Percentiles rank a stretch among this genome's conserved stretches.
phyloP scores from a whole-genome alignment of 2,888 invertebrate genomes.

The Polymixis lichenea region DNA sequence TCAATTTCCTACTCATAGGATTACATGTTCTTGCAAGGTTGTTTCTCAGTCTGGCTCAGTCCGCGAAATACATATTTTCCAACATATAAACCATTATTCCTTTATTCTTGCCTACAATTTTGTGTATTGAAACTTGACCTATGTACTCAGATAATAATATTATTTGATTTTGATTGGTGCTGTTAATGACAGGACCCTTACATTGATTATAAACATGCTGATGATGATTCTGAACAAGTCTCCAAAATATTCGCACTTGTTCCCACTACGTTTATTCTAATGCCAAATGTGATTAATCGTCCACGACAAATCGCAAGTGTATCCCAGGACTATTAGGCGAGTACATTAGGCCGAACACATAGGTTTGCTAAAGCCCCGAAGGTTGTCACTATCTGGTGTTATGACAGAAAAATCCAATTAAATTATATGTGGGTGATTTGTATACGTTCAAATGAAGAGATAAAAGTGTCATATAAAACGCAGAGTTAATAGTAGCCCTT shows the following conservation, averaged over 20 bases:
- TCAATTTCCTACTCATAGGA: background rate
- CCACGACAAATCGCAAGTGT: conserved; percentile 40
- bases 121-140: background rate
- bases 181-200: background rate
- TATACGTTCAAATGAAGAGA: conserved; percentile 64
- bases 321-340: background rate
- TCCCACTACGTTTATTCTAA: background rate
- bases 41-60: background rate
- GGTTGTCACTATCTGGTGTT: conserved; percentile 62
- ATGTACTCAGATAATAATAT: background rate
- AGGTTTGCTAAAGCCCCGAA: conserved; percentile 51
- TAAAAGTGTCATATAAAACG: conserved; percentile 56
- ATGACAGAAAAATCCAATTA: conserved; percentile 69
- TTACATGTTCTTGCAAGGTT: background rate
- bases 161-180: background rate
- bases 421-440: conserved; percentile 77
- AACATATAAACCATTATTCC: background rate
- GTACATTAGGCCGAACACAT: conserved; percentile 57
- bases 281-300: conserved; percentile 28
- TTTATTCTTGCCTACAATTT: background rate
- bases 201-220: background rate
- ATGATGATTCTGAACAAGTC: background rate
- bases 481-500: conserved; percentile 23
- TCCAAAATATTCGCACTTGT: background rate
- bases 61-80: background rate